Percentiles rank a stretch among this genome's conserved stretches.
phyloP scores from a whole-genome alignment of 2,113 vertebrate species.

The Haliaeetus leucogaster region DNA sequence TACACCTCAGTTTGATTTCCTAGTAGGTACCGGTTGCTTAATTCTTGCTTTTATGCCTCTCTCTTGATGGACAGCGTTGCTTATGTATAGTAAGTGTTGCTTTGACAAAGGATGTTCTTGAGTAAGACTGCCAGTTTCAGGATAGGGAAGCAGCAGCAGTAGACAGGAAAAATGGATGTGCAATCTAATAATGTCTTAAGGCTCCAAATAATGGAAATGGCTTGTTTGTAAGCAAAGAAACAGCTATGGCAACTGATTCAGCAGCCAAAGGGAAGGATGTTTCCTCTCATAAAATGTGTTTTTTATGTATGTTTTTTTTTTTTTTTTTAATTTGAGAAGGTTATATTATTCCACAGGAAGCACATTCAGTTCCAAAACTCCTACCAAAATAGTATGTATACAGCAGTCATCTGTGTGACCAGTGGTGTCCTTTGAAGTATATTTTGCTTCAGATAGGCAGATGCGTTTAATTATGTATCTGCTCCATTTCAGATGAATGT shows the following conservation, averaged over 20 bases:
- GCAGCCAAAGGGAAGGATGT: neutral
- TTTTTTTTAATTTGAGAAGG: neutral
- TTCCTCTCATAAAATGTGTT: neutral
- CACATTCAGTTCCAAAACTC: neutral
- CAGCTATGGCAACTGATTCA: neutral
- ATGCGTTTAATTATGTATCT: neutral
- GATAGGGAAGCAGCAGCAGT: neutral
- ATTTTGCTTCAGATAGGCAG: conserved; percentile 11
- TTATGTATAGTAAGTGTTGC: neutral
- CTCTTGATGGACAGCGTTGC: neutral
- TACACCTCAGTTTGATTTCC: neutral
- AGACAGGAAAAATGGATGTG: neutral
- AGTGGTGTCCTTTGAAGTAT: neutral
- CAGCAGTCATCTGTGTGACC: neutral
- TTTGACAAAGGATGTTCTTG: neutral
- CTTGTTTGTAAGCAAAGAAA: neutral
- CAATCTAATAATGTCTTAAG: neutral
- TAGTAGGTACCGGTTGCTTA: neutral
- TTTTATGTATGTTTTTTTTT: neutral
- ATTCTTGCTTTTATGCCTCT: neutral
- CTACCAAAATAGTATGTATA: neutral
- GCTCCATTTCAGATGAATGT: neutral
- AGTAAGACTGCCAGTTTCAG: neutral
- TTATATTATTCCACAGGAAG: conserved; percentile 12
- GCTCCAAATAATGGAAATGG: neutral